A percentile compares a stretch with the other conserved stretches of the same genome.
phyloP scores from a whole-genome alignment of 1,140 invertebrate species.

The Caenorhabditis brenneri region DNA sequence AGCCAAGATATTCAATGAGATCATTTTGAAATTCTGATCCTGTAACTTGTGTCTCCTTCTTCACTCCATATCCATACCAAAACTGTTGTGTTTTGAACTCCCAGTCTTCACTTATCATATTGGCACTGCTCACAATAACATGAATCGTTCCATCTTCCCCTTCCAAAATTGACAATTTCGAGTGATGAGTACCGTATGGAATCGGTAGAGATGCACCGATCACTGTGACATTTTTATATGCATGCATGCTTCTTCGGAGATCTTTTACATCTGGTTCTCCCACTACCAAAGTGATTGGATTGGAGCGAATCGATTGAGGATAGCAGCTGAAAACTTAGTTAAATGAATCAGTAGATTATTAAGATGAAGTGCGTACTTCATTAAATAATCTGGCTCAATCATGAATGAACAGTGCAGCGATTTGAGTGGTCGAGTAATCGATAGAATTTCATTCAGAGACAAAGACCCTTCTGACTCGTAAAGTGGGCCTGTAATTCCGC shows the following conservation, averaged over 20 bases:
- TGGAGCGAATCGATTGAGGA: neutral
- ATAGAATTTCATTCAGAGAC: constrained; percentile 12
- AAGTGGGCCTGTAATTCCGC: neutral
- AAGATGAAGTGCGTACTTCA: neutral
- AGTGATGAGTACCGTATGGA: constrained; percentile 45
- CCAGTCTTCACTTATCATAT: constrained; percentile 9
- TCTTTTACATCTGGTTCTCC: neutral
- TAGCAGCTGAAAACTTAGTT: constrained; percentile 19
- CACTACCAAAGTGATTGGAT: constrained; percentile 25
- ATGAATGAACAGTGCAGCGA: constrained; percentile 43
- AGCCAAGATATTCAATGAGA: constrained; percentile 37
- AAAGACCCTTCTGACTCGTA: neutral
- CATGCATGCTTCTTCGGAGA: neutral
- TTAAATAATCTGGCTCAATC: constrained; percentile 35
- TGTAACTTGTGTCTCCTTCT: neutral
- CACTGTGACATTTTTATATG: constrained; percentile 6
- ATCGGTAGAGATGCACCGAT: neutral
- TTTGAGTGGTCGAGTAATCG: neutral
- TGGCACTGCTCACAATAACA: constrained; percentile 35
- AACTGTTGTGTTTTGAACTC: constrained; percentile 32
- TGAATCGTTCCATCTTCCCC: constrained; percentile 10
- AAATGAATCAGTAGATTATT: neutral
- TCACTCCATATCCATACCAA: neutral
- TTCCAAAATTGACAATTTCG: constrained; percentile 47
- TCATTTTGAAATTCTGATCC: constrained; percentile 17